Percentiles rank a stretch among this genome's conserved stretches.
Evolutionary conservation across 1,140 invertebrate genomes (phyloP).

Genomic region (Pseudobourletiella spinata): DNA sequence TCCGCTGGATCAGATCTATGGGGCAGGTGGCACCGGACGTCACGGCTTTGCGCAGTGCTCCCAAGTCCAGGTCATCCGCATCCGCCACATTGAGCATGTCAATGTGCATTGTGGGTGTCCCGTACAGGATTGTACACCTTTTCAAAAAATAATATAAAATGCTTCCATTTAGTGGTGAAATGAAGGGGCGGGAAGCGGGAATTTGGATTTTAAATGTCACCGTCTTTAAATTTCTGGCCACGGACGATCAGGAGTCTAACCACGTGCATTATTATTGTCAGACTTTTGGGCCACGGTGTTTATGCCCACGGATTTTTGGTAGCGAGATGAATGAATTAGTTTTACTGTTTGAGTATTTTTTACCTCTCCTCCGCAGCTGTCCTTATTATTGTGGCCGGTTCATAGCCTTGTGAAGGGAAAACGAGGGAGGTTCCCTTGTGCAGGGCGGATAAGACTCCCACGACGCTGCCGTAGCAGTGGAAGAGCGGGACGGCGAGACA

Average conservation of each 20-base stretch:
- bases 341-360: too few relatives aligned
- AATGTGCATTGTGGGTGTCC: too few relatives aligned
- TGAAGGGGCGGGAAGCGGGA: background rate
- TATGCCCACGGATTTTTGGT: too few relatives aligned
- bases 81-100: conserved; percentile 56
- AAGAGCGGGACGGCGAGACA: conserved; percentile 83
- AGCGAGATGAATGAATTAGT: too few relatives aligned
- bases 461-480: conserved; percentile 75
- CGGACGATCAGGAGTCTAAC: too few relatives aligned
- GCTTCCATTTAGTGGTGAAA: too few relatives aligned
- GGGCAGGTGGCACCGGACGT: conserved; percentile 27
- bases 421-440: conserved; percentile 55
- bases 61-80: conserved; percentile 40
- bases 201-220: too few relatives aligned
- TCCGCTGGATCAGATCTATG: conserved; percentile 18
- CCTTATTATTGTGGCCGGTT: conserved; percentile 55
- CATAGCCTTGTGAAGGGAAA: conserved; percentile 57
- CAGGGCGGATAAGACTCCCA: conserved; percentile 51
- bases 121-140: conserved; percentile 71
- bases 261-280: too few relatives aligned
- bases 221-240: too few relatives aligned
- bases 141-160: too few relatives aligned
- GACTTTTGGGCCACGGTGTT: too few relatives aligned
- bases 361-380: conserved; percentile 60
- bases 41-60: conserved; percentile 36